Evolutionary conservation across 2,797 vertebrate species (phyloP).

Genomic region (Austrolebias charrua): DNA sequence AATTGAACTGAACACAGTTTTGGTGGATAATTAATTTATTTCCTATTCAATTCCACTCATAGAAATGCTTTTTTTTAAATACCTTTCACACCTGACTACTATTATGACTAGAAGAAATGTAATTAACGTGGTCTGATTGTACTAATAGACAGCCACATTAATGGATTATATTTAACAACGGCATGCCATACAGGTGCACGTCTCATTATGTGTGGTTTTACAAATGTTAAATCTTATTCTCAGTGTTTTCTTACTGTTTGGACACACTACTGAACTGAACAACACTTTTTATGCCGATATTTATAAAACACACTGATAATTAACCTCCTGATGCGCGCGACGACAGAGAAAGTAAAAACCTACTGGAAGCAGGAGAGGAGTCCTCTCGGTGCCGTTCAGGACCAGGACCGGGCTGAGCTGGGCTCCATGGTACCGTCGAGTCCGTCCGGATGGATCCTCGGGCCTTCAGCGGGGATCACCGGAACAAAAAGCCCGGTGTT

Average conservation of each 20-base stretch:
- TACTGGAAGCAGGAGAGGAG: conserved; percentile 35
- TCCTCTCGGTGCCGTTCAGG: conserved; percentile 52
- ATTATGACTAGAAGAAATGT: too few relatives aligned
- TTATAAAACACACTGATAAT: too few relatives aligned
- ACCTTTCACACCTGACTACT: too few relatives aligned
- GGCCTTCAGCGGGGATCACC: conserved; percentile 5
- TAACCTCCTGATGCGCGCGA: not conserved
- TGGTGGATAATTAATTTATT: too few relatives aligned
- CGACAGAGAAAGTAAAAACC: not conserved
- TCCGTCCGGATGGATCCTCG: conserved; percentile 26
- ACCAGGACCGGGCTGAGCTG: conserved; percentile 39
- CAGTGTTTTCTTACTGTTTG: too few relatives aligned
- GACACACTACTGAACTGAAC: too few relatives aligned
- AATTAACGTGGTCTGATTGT: not conserved
- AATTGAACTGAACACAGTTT: too few relatives aligned
- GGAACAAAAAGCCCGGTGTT: not conserved
- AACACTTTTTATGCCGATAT: not conserved
- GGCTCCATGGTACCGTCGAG: conserved; percentile 66
- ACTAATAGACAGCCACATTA: too few relatives aligned
- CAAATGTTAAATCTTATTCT: too few relatives aligned
- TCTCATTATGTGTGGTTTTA: not conserved
- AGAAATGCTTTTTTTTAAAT: too few relatives aligned
- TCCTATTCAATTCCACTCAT: too few relatives aligned
- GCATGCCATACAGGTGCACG: not conserved
- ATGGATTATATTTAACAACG: not conserved